Conservation (phyloP, 2,113 vertebrate genomes). For the Mirounga angustirostris region DNA sequence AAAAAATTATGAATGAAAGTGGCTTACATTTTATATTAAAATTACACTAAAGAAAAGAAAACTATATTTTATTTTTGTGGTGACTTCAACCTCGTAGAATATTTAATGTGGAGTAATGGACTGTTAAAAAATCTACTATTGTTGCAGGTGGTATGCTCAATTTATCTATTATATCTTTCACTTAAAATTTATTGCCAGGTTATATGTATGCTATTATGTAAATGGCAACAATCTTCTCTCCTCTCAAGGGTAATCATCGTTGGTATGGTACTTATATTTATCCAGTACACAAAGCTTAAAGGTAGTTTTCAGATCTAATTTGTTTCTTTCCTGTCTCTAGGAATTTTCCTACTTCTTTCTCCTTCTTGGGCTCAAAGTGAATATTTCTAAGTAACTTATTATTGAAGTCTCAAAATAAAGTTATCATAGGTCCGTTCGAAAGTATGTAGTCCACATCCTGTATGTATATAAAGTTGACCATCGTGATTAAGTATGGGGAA, state of each 20-base stretch:
- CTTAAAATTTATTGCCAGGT: constrained; percentile 51
- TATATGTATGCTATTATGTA: constrained; percentile 49
- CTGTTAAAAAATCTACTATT: constrained; percentile 48
- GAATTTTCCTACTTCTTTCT: background rate
- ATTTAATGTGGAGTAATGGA: constrained; percentile 54
- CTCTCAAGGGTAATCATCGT: constrained; percentile 14
- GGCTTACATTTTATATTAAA: constrained; percentile 6
- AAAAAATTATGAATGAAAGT: background rate
- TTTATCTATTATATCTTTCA: constrained; percentile 49
- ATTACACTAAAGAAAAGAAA: background rate
- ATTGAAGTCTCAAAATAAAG: background rate
- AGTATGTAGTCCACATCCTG: background rate
- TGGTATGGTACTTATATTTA: background rate
- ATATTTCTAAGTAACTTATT: background rate
- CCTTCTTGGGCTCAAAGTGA: background rate
- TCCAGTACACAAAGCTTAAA: background rate
- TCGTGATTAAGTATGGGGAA: background rate
- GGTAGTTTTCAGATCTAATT: background rate
- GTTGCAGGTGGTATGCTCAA: constrained; percentile 17
- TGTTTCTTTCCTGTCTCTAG: background rate
- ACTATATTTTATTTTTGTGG: constrained; percentile 46
- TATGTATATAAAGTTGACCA: background rate
- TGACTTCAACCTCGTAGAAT: background rate
- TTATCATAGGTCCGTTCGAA: background rate
- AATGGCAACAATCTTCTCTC: constrained; percentile 33